Conservation (phyloP, 2,797 vertebrate species). For the Aplochiton taeniatus region DNA sequence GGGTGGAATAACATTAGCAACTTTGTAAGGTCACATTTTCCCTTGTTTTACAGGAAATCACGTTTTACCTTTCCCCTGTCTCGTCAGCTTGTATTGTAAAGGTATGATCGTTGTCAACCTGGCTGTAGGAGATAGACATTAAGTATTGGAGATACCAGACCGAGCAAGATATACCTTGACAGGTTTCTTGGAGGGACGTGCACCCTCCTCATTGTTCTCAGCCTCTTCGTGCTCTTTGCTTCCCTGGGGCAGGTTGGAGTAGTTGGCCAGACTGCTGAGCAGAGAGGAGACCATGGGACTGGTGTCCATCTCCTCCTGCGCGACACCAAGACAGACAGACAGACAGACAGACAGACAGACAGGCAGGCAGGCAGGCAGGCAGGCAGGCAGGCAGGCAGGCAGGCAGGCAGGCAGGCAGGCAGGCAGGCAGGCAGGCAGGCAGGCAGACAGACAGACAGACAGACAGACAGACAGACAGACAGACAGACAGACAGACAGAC, state of each 20-base stretch:
- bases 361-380: neutral
- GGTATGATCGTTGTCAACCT: neutral
- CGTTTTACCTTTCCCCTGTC: neutral
- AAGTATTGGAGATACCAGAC: too few species aligned
- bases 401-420: neutral
- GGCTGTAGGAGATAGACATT: too few species aligned
- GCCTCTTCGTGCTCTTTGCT: conserved; percentile 97
- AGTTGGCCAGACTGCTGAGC: conserved; percentile 94
- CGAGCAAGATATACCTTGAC: conserved; percentile 78
- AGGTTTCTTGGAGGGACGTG: conserved; percentile 84
- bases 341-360: conserved; percentile 6
- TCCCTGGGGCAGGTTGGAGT: conserved; percentile 95
- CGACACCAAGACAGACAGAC: conserved; percentile 30
- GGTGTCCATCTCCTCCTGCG: conserved; percentile 98
- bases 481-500: neutral
- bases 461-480: conserved; percentile 1
- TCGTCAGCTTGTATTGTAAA: neutral
- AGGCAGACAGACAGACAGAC: conserved; percentile 19
- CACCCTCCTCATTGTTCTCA: conserved; percentile 88
- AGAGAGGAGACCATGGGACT: conserved; percentile 97
- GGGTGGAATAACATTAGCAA: neutral
- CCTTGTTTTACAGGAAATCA: neutral
- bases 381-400: neutral
- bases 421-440: neutral
- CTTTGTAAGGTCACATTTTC: neutral